Evolutionary conservation across 1,140 invertebrate genomes (phyloP), one percentile per base, ranked within the genome.

Genomic region (Conus ventricosus): DNA sequence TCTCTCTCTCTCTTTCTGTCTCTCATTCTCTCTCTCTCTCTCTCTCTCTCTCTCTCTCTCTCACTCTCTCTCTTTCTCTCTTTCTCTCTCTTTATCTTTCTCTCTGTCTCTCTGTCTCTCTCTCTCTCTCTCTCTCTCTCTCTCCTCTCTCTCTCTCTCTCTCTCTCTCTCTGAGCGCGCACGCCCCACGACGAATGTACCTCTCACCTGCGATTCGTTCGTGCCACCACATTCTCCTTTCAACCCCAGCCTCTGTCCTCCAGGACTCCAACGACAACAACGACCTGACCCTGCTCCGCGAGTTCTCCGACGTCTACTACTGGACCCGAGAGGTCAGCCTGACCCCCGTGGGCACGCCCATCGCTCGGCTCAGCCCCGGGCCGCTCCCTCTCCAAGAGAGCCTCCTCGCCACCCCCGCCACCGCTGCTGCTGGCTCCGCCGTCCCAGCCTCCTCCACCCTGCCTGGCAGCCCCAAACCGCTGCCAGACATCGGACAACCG

Each of bases 201-300:
- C 39, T 39, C 39, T 39, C 39, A 39, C 57, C 57, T 11, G 8
- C 57, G 8, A 60, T 15, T 15, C 57, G 57, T 11, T 15, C 0
- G 8, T 15, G 8, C 57, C 57, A 60, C 57, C 57, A 60, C 57
- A 8, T 11, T 15, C 57, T 11, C 57, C 57, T 60, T 8, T 15
- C 80, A 81, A 51, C 39, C 15, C 54, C 80, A 5, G 17, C 89
- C 20, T 17, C 10, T 17, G 8, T 83, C 78, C 71, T 75, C 86
- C 82, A 94, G 94, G 94, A 94, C 85, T 90, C 92, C 5, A 92
- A 91, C 87, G 93, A 94, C 82, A 92, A 88, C 76, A 91, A 93
- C 88, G 93, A 94, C 78, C 84, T 94, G 83, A 91, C 91, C 8
- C 88, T 94, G 15, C 90, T 94, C 15, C 81, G 90, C 75, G 93